These are phyloP conservation scores for Leucoptera coffeella DNA, from an alignment of 2,888 invertebrate species.

Conservation along the genomic window DNA sequence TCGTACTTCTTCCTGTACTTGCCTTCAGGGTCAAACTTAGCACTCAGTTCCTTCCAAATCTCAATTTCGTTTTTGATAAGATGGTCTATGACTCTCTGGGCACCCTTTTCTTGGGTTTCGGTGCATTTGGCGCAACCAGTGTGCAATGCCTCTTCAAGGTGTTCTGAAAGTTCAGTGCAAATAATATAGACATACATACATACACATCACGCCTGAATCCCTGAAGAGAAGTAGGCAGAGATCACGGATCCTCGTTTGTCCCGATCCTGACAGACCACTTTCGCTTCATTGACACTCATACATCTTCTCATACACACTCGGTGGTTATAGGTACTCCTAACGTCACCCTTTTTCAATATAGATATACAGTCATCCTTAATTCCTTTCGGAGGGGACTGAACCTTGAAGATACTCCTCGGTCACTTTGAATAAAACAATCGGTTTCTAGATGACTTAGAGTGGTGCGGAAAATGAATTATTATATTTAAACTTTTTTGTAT, in stretches of 20 bases:
- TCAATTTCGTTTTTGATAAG: constrained; percentile 60
- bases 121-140: constrained; percentile 65
- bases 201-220: too few species aligned
- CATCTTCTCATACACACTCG: too few species aligned
- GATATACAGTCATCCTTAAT: not conserved
- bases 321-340: too few species aligned
- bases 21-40: constrained; percentile 64
- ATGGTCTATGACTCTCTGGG: constrained; percentile 57
- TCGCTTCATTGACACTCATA: too few species aligned
- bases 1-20: constrained; percentile 60
- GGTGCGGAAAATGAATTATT: too few species aligned
- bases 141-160: constrained; percentile 60
- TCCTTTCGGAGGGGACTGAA: not conserved
- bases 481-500: too few species aligned
- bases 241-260: too few species aligned
- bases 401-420: not conserved
- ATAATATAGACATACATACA: not conserved
- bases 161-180: constrained; percentile 24
- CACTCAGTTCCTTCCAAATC: constrained; percentile 58
- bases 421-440: not conserved
- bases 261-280: too few species aligned
- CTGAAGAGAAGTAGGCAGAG: too few species aligned
- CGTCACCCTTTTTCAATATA: too few species aligned
- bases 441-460: not conserved
- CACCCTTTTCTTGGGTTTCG: constrained; percentile 56